Base-by-base conservation (phyloP, 2,888 invertebrate genomes). In the Xestia rhomboidea region DNA sequence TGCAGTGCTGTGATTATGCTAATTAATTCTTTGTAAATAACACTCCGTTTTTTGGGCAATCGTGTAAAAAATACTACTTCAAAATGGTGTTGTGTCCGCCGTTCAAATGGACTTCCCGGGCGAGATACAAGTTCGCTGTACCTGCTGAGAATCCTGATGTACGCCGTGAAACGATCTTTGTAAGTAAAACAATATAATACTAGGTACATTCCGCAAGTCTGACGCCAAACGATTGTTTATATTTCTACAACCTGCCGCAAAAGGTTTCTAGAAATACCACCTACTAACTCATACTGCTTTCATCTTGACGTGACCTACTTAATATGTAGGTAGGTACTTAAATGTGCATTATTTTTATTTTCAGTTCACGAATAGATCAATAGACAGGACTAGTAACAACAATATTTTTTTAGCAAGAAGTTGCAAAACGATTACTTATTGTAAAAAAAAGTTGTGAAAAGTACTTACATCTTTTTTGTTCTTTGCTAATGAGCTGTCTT, bases 51-150 rank as follows among this genome's bases (percentile, higher is more conserved):
- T n/a, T n/a, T n/a, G n/a, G n/a, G n/a, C n/a, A n/a, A n/a, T n/a
- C n/a, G n/a, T n/a, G n/a, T n/a, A 78, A 67, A 34, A 67, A 21
- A 44, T 51, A 75, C 34, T 38, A 68, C 62, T 77, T 34, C 27
- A 92, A 87, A 83, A 96, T 96, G 96, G 96, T 95, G 89, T 89
- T 96, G 89, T 96, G 96, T 88, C 96, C 96, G 68, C 96, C 96
- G 66, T 96, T 96, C 86, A 91, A 92, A 89, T 95, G 95, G 94
- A 90, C 93, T 49, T 90, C 94, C 21, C 95, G 94, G 83, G 95
- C 96, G 63, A 94, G 95, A 57, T 96, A 95, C 82, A 95, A 95
- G 84, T 90, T 96, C 73, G 92, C 90, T 66, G 85, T 91, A 8
- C 87, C 90, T n/a, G 83, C 83, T 24, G 87, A 88, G 5, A 87